Conservation (phyloP, 2,888 invertebrate species). For the Lottia scabra region DNA sequence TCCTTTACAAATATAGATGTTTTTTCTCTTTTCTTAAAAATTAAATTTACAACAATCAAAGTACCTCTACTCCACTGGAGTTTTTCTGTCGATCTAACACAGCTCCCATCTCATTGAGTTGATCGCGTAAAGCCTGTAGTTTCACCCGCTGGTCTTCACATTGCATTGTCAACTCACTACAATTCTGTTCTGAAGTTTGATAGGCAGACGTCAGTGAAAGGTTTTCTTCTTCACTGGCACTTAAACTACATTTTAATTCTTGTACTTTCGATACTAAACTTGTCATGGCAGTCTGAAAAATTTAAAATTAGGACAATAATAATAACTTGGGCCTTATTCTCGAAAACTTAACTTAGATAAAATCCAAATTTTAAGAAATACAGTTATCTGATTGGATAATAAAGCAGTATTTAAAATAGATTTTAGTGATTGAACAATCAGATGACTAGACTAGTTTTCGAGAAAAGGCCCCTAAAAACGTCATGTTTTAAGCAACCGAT, state of each 20-base stretch:
- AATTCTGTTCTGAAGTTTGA: neutral
- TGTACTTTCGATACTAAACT: constrained; percentile 8
- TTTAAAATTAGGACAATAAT: no score
- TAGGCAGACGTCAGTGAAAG: neutral
- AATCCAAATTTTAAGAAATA: no score
- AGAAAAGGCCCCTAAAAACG: no score
- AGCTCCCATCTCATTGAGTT: constrained; percentile 1
- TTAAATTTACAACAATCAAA: neutral
- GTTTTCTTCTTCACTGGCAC: constrained; percentile 7
- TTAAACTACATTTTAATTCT: constrained; percentile 7
- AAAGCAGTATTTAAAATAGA: no score
- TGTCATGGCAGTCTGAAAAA: constrained; percentile 7
- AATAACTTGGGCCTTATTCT: no score
- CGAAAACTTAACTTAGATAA: no score
- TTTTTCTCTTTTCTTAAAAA: no score
- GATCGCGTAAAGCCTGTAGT: neutral
- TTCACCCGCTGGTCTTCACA: neutral
- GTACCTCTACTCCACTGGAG: neutral
- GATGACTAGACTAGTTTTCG: no score
- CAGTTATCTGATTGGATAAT: no score
- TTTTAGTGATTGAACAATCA: no score
- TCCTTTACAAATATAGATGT: no score
- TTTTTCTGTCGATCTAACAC: constrained; percentile 9
- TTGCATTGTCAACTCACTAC: neutral
- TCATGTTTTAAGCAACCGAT: no score